phyloP scores from a whole-genome alignment of 2,113 vertebrate species.

The Chroicocephalus ridibundus region DNA sequence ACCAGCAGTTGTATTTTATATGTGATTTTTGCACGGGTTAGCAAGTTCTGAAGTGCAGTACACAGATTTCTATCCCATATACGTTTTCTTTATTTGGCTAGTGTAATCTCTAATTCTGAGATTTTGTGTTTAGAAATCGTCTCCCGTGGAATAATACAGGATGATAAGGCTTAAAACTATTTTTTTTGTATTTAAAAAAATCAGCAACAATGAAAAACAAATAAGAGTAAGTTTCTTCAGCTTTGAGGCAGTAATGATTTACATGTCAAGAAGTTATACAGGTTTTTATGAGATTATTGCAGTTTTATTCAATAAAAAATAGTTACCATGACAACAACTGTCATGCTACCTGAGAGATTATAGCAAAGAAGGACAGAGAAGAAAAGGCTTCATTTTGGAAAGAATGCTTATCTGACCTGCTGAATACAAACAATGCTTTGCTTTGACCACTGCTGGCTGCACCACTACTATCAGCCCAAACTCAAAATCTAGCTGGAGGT shows the following conservation, averaged over 20 bases:
- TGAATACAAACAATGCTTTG: slow-evolving; percentile 21
- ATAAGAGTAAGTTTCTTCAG: not conserved
- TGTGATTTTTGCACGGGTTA: not conserved
- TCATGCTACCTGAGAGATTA: slow-evolving; percentile 59
- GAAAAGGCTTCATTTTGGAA: slow-evolving; percentile 55
- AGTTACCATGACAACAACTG: slow-evolving; percentile 68
- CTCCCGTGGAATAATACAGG: not conserved
- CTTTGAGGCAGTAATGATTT: slow-evolving; percentile 69
- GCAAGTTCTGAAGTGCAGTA: not conserved
- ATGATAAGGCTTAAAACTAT: not conserved
- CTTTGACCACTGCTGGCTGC: not conserved
- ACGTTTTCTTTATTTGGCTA: not conserved
- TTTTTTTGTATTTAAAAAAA: slow-evolving; percentile 1
- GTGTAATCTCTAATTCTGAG: not conserved
- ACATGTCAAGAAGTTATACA: slow-evolving; percentile 65
- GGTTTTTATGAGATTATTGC: slow-evolving; percentile 66
- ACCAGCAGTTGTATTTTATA: not conserved
- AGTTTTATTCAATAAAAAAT: slow-evolving; percentile 55
- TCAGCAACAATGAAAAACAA: not conserved
- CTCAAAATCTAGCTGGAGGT: not conserved
- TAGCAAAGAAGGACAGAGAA: slow-evolving; percentile 39
- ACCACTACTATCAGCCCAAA: not conserved
- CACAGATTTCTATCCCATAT: not conserved
- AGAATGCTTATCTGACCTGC: slow-evolving; percentile 48
- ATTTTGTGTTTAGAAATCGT: not conserved